Conservation (phyloP, 1,140 invertebrate species). For the Chironomus tepperi region DNA sequence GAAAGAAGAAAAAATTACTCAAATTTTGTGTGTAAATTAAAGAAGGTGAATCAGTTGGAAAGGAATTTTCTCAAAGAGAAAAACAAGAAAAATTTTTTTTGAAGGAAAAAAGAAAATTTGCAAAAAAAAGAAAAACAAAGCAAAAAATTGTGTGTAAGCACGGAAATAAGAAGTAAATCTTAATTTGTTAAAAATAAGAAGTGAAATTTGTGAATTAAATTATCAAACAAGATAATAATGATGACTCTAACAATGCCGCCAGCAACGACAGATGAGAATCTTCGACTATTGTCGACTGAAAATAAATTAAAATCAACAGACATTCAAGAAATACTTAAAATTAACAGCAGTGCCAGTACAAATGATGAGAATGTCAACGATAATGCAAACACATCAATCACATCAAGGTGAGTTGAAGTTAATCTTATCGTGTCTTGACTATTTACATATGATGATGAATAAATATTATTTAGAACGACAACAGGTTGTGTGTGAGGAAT, state of each 20-base stretch:
- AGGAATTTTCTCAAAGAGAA: background rate
- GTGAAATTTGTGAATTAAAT: background rate
- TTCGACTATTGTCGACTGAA: background rate
- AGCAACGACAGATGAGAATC: background rate
- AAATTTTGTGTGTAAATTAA: background rate
- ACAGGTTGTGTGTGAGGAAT: too few species aligned
- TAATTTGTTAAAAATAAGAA: background rate
- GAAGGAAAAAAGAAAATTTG: background rate
- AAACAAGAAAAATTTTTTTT: background rate
- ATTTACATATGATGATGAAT: too few species aligned
- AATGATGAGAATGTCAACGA: background rate
- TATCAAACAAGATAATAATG: constrained; percentile 1
- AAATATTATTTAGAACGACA: too few species aligned
- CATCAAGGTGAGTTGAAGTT: background rate
- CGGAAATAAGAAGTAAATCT: too few species aligned
- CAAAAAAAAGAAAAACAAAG: too few species aligned
- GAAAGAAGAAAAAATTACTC: background rate
- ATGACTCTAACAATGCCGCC: background rate
- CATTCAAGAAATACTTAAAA: background rate
- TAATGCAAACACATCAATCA: background rate
- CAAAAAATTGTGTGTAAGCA: background rate
- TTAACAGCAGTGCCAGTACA: background rate
- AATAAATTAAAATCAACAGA: background rate
- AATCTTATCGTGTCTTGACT: too few species aligned
- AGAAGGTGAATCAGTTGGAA: constrained; percentile 15